Base-by-base conservation (phyloP, 2,797 vertebrate species). In the Falco peregrinus region DNA sequence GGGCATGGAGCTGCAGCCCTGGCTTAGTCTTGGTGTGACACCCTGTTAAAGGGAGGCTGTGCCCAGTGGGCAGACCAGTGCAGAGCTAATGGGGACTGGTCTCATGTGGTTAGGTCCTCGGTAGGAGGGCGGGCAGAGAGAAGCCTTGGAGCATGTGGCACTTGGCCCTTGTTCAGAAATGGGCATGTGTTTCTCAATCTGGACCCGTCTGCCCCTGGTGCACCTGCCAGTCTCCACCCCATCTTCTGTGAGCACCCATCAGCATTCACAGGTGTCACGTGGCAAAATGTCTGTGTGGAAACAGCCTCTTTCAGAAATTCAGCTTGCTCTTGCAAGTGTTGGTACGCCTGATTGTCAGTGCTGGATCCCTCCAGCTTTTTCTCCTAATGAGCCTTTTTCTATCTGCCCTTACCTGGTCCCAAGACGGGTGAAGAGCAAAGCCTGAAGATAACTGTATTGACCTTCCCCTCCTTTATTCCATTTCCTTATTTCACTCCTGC, bases 51-150 rank as follows among this genome's bases (percentile, higher is more conserved):
- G 57, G 39, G 37, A 70, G 48, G 10, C 54, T 47, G 43, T 6
- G 16, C 43, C 59, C 70, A n/a, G 57, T 1, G 7, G 51, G 17
- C 54, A 82, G 64, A 50, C 7, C 16, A 31, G 39, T 45, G 57
- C 54, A 47, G 29, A 77, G 53, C 67, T 76, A 26, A 6, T 56
- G 56, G 33, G 28, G 8, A 4, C 75, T 63, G 24, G 4, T 41
- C 25, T 56, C 41, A 6, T 35, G 26, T 1, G 11, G 41, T 57
- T 51, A 29, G 17, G 28, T 51, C 61, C n/a, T 87, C 0, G 0
- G 17, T 21, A 64, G n/a, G 7, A 57, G n/a, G 15, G 18, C 74
- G n/a, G 33, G 51, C 60, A 74, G 63, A 84, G 48, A n/a, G 48
- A n/a, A 79, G 33, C 21, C 65, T 75, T 74, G 31, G 18, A 74